Percentiles rank a stretch among this genome's conserved stretches.
Conservation (phyloP, 1,140 invertebrate genomes). For the Eciton burchellii region DNA sequence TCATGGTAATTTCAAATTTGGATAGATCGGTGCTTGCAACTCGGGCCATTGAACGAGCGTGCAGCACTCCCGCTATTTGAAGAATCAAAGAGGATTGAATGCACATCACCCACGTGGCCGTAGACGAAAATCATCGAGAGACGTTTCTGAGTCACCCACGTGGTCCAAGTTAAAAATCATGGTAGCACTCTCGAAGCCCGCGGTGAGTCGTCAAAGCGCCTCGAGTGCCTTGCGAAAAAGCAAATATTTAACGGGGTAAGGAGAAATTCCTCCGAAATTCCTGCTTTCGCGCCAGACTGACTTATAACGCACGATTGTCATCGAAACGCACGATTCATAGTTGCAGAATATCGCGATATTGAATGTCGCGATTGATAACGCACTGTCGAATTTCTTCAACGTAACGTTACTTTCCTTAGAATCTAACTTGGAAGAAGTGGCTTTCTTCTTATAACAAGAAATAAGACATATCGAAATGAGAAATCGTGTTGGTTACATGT, state of each 20-base stretch:
- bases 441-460: neutral
- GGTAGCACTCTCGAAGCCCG: slow-evolving; percentile 20
- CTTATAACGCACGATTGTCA: slow-evolving; percentile 12
- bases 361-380: neutral
- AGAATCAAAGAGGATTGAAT: slow-evolving; percentile 4
- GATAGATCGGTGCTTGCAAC: neutral
- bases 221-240: slow-evolving; percentile 61
- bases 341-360: neutral
- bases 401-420: neutral
- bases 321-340: neutral
- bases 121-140: slow-evolving; percentile 40
- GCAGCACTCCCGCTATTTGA: slow-evolving; percentile 32
- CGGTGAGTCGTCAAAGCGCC: slow-evolving; percentile 63
- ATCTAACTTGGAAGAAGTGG: neutral
- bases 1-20: neutral
- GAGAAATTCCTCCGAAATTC: slow-evolving; percentile 72
- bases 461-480: neutral
- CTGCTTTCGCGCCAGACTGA: slow-evolving; percentile 48
- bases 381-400: neutral
- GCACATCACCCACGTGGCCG: neutral
- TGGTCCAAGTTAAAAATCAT: slow-evolving; percentile 44
- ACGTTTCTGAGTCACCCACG: slow-evolving; percentile 29
- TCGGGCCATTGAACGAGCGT: neutral
- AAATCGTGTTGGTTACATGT: neutral
- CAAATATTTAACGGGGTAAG: slow-evolving; percentile 72